Percentiles rank a stretch among this genome's conserved stretches.
Evolutionary conservation across 2,888 invertebrate species (phyloP).

Genomic region (Agrotis segetum): DNA sequence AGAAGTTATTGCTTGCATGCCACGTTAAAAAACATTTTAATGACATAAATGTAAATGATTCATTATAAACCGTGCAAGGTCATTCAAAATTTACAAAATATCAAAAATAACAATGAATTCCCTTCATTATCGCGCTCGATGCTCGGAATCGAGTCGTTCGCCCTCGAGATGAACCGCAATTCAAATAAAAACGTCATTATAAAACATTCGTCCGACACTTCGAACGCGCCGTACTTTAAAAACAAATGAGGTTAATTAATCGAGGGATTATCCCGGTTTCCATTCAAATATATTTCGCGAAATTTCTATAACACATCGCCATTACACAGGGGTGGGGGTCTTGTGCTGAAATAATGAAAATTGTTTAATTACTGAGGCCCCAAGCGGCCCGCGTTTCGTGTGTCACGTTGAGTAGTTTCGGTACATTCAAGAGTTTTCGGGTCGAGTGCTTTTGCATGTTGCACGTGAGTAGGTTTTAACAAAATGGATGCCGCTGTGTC

Average conservation of each 20-base stretch:
- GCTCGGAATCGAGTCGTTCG: constrained; percentile 19
- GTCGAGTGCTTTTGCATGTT: constrained; percentile 74
- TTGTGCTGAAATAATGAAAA: constrained; percentile 71
- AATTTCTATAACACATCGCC: constrained; percentile 61
- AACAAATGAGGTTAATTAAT: constrained; percentile 66
- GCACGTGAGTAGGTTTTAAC: constrained; percentile 57
- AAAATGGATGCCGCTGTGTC: constrained; percentile 66
- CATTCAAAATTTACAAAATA: constrained; percentile 33
- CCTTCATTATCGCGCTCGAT: constrained; percentile 15
- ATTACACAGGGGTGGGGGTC: constrained; percentile 45
- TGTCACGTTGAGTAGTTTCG: constrained; percentile 76
- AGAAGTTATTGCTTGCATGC: background rate
- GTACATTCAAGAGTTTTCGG: constrained; percentile 78
- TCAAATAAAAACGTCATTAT: constrained; percentile 58
- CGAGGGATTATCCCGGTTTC: constrained; percentile 61
- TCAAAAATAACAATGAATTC: constrained; percentile 12
- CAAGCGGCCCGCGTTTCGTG: constrained; percentile 65
- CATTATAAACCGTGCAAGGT: background rate
- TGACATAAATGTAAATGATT: constrained; percentile 11
- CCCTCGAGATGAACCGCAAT: constrained; percentile 43
- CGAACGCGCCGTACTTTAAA: constrained; percentile 46
- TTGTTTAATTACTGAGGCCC: constrained; percentile 75
- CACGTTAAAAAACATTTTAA: constrained; percentile 2
- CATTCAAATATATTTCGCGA: constrained; percentile 61
- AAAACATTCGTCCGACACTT: constrained; percentile 54